phyloP scores from a whole-genome alignment of 1,140 invertebrate genomes.

The Drosophila sp. region DNA sequence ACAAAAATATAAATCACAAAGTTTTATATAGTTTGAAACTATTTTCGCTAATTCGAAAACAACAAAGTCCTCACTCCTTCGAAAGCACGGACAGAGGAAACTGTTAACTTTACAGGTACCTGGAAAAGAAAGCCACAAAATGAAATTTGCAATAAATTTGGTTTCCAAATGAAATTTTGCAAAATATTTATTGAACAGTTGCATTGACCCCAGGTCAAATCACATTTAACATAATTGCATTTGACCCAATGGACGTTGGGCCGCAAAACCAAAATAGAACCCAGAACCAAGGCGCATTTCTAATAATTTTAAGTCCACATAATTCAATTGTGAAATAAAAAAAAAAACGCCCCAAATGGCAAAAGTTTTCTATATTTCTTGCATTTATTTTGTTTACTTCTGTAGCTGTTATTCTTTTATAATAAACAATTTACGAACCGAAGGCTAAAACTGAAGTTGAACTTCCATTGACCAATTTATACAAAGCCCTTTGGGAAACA shows the following conservation, averaged over 20 bases:
- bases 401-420: conserved; percentile 21
- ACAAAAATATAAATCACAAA: too few relatives aligned
- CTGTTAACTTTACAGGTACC: background rate
- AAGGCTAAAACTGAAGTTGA: conserved; percentile 22
- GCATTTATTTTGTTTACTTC: conserved; percentile 16
- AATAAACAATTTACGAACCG: conserved; percentile 44
- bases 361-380: conserved; percentile 7
- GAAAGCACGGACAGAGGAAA: background rate
- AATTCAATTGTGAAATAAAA: conserved; percentile 14
- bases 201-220: conserved; percentile 22
- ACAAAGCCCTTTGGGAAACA: conserved; percentile 12
- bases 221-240: conserved; percentile 45
- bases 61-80: background rate
- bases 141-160: conserved; percentile 45
- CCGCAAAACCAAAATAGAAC: conserved; percentile 14
- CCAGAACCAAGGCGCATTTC: background rate
- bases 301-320: conserved; percentile 29
- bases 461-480: conserved; percentile 13
- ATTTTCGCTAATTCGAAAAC: background rate
- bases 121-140: background rate
- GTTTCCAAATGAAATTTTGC: conserved; percentile 35
- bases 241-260: conserved; percentile 23
- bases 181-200: conserved; percentile 36
- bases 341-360: conserved; percentile 20
- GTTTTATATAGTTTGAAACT: background rate